These are phyloP conservation scores for Malthinus seriepunctatus DNA, from an alignment of 2,888 invertebrate genomes.

Conservation along the genomic window DNA sequence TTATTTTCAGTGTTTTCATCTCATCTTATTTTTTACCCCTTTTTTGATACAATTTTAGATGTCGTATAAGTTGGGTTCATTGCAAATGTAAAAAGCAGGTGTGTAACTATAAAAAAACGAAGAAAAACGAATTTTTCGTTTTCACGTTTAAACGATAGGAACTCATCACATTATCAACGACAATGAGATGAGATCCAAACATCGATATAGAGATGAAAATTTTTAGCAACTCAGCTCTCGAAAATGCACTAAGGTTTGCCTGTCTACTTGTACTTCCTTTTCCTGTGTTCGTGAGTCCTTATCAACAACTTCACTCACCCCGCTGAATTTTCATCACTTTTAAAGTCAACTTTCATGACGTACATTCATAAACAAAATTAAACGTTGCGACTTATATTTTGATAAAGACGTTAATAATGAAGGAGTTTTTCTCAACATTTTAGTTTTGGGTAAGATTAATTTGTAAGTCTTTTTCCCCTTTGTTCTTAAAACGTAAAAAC, in stretches of 20 bases:
- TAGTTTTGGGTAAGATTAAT: conserved; percentile 1
- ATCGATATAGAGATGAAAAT: conserved; percentile 18
- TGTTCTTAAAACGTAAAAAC: conserved; percentile 8
- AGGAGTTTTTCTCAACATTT: conserved; percentile 3
- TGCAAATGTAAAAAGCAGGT: conserved; percentile 10
- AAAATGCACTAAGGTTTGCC: conserved; percentile 13
- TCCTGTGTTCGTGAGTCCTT: conserved; percentile 20
- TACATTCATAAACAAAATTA: conserved; percentile 22
- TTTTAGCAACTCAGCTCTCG: conserved; percentile 20
- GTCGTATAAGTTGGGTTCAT: conserved; percentile 3
- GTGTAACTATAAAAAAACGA: background rate
- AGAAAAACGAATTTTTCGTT: conserved; percentile 6
- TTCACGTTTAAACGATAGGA: conserved; percentile 18
- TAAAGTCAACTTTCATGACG: conserved; percentile 20
- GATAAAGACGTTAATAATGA: conserved; percentile 18
- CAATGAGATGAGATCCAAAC: conserved; percentile 24
- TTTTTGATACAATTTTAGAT: conserved; percentile 3
- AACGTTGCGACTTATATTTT: conserved; percentile 18
- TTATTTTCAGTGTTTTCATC: background rate
- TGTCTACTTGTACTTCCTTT: conserved; percentile 15
- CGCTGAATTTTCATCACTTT: conserved; percentile 14
- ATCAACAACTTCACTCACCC: conserved; percentile 17
- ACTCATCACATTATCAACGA: conserved; percentile 22
- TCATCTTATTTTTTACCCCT: conserved; percentile 1
- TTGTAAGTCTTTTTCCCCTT: background rate